Conservation (phyloP, 92 coral and sea anemone species). For the Hydrozoanthus gracilis region DNA sequence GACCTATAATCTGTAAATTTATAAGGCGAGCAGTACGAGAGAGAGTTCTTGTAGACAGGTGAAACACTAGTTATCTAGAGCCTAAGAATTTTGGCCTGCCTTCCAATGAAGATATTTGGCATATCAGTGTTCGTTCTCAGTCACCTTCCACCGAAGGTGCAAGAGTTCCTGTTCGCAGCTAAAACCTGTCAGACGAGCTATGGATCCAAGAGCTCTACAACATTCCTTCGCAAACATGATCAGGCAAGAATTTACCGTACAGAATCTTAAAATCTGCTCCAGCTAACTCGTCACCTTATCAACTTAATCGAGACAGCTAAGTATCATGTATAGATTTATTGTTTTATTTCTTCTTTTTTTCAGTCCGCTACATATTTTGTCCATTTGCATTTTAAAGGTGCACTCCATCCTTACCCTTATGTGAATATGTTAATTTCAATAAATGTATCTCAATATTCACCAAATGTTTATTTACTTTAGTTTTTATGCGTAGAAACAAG, state of each 20-base stretch:
- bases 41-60: not conserved
- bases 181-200: constrained; percentile 19
- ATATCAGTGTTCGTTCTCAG: constrained; percentile 20
- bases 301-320: constrained; percentile 9
- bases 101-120: not conserved
- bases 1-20: not conserved
- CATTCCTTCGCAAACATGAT: constrained; percentile 45
- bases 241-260: constrained; percentile 33
- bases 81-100: not conserved
- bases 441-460: not conserved
- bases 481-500: too few relatives aligned
- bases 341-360: too few relatives aligned
- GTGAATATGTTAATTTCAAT: not conserved
- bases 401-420: constrained; percentile 10
- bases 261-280: constrained; percentile 9
- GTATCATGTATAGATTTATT: not conserved
- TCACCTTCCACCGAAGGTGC: not conserved
- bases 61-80: not conserved
- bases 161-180: not conserved
- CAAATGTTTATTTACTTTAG: too few relatives aligned
- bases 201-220: constrained; percentile 41
- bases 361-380: not conserved
- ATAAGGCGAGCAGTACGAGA: not conserved
- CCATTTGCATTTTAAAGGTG: constrained; percentile 5
- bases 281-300: not conserved